phyloP scores from a whole-genome alignment of 1,140 invertebrate genomes.

The Formica selysi region DNA sequence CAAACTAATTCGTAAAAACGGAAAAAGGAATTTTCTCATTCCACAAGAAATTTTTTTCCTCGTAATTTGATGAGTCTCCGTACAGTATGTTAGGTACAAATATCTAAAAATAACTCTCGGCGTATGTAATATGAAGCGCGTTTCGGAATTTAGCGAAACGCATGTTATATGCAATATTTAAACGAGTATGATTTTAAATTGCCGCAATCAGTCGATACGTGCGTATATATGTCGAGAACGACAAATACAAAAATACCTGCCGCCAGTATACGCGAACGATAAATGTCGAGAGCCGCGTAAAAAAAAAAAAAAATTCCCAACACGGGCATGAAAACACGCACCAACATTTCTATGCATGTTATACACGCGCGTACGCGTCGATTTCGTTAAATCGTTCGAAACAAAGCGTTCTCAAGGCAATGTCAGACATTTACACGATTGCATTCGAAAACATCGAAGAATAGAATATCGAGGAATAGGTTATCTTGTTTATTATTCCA shows the following conservation, averaged over 20 bases:
- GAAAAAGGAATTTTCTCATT: neutral
- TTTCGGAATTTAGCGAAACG: constrained; percentile 56
- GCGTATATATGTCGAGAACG: constrained; percentile 51
- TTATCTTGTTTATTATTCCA: neutral
- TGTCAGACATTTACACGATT: constrained; percentile 73
- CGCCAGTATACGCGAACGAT: constrained; percentile 21
- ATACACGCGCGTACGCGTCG: constrained; percentile 58
- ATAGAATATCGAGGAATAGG: constrained; percentile 3
- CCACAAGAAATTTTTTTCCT: neutral
- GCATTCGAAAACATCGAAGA: constrained; percentile 59
- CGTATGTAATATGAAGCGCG: neutral
- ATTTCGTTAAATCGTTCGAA: constrained; percentile 78
- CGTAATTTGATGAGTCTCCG: neutral
- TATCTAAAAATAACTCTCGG: neutral
- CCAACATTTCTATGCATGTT: constrained; percentile 12
- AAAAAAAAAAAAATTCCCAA: constrained; percentile 51
- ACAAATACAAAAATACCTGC: constrained; percentile 60
- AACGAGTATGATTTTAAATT: constrained; percentile 65
- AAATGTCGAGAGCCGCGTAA: constrained; percentile 71
- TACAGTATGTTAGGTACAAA: constrained; percentile 10
- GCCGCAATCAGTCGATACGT: constrained; percentile 69
- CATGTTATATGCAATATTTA: constrained; percentile 64
- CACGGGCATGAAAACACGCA: constrained; percentile 22
- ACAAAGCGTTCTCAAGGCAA: constrained; percentile 68
- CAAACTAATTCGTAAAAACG: neutral